Conservation (phyloP, 2,113 vertebrate species). For the Noctilio leporinus region DNA sequence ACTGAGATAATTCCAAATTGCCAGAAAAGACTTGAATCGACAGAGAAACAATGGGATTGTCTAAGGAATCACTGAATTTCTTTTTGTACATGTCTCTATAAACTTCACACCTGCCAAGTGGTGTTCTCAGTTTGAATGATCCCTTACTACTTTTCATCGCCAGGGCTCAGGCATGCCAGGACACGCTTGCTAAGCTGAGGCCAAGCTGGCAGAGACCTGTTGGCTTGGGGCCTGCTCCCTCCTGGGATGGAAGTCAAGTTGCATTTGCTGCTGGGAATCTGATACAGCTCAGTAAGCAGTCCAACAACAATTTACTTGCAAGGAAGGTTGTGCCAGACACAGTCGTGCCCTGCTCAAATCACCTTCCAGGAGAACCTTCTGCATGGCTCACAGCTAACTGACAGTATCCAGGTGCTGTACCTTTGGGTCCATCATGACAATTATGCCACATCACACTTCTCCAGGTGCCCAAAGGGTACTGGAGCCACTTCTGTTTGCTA, state of each 20-base stretch:
- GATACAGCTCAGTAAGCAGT: background rate
- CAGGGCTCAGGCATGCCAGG: background rate
- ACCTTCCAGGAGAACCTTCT: background rate
- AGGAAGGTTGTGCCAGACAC: background rate
- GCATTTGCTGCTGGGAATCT: background rate
- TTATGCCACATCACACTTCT: background rate
- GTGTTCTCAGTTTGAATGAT: background rate
- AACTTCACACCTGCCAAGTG: background rate
- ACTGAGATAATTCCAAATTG: background rate
- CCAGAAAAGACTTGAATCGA: background rate
- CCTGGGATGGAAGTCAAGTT: background rate
- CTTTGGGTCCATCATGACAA: fast-evolving
- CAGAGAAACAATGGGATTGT: background rate
- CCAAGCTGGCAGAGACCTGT: background rate
- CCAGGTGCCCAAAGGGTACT: background rate
- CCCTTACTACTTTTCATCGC: background rate
- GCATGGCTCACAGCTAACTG: background rate
- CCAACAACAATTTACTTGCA: background rate
- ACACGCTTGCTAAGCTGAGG: background rate
- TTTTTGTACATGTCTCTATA: background rate
- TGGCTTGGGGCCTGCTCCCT: background rate
- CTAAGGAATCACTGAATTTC: background rate
- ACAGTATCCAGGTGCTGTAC: background rate
- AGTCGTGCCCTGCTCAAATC: background rate
- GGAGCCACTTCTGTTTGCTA: background rate